phyloP scores from a whole-genome alignment of 2,797 vertebrate genomes.

The Melanotaenia boesemani region DNA sequence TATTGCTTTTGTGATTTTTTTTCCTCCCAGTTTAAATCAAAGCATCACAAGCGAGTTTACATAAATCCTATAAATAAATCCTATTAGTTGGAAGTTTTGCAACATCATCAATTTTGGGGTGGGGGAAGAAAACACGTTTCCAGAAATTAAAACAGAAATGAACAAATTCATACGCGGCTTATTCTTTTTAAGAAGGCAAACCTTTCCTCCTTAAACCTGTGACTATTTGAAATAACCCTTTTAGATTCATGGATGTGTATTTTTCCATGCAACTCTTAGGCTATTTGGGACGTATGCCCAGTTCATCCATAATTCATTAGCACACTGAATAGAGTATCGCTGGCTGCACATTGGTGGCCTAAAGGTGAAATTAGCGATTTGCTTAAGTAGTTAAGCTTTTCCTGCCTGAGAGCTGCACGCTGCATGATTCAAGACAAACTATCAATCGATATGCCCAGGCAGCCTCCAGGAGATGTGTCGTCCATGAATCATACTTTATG shows the following conservation, averaged over 20 bases:
- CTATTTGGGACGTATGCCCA: conserved; percentile 86
- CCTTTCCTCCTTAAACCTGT: conserved; percentile 37
- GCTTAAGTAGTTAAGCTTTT: conserved; percentile 99
- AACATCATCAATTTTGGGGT: not conserved
- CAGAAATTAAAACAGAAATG: not conserved
- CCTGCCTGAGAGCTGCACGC: conserved; percentile 95
- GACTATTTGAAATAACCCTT: conserved; percentile 83
- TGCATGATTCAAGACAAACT: conserved; percentile 99
- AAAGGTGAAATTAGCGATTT: conserved; percentile 99
- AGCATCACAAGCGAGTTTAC: not conserved
- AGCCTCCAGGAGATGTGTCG: conserved; percentile 99
- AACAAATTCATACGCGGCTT: conserved; percentile 4
- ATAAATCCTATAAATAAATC: not conserved
- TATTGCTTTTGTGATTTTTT: not conserved
- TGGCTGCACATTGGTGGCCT: conserved; percentile 99
- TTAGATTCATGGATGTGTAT: conserved; percentile 91
- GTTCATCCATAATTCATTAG: conserved; percentile 99
- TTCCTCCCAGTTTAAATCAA: not conserved
- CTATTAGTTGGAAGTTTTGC: not conserved
- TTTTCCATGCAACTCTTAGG: conserved; percentile 82
- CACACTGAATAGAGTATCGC: conserved; percentile 94
- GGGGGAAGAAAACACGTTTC: not conserved
- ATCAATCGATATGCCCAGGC: conserved; percentile 99
- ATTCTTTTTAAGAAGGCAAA: conserved; percentile 7
- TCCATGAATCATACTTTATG: conserved; percentile 99